Conservation (phyloP, 2,113 vertebrate genomes). For the Procavia capensis region DNA sequence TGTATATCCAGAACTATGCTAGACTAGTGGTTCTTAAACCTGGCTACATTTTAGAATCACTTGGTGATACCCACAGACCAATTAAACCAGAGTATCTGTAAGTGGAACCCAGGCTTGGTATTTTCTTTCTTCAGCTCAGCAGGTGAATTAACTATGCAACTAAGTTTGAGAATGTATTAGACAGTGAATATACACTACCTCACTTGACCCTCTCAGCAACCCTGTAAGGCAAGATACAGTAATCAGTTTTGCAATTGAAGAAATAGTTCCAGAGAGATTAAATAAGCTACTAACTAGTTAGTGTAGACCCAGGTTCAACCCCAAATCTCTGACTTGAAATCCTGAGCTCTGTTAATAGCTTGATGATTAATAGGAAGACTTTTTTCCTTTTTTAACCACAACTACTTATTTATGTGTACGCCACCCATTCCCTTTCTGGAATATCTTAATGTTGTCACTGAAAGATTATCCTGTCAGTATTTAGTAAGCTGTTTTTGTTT, state of each 20-base stretch:
- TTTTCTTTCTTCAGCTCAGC: slow-evolving; percentile 37
- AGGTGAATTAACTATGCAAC: neutral
- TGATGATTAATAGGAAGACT: neutral
- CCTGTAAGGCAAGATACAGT: neutral
- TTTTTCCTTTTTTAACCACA: slow-evolving; percentile 4
- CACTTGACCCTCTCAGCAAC: neutral
- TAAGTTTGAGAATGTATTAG: neutral
- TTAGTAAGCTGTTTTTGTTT: slow-evolving; percentile 11
- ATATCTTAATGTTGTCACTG: neutral
- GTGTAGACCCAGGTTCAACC: neutral
- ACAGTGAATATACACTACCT: neutral
- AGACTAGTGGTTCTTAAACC: neutral
- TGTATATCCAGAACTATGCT: neutral
- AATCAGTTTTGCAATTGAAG: neutral
- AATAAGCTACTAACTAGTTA: neutral
- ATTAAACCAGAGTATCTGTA: slow-evolving; percentile 16
- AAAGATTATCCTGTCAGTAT: neutral
- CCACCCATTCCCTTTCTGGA: neutral
- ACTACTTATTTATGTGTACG: neutral
- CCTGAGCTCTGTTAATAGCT: neutral
- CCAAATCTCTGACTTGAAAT: neutral
- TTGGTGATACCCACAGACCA: neutral
- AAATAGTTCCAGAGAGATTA: slow-evolving; percentile 7
- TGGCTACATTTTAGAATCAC: neutral
- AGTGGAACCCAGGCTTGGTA: neutral